Base-by-base conservation (phyloP, 2,888 invertebrate species). In the Tipula lateralis region DNA sequence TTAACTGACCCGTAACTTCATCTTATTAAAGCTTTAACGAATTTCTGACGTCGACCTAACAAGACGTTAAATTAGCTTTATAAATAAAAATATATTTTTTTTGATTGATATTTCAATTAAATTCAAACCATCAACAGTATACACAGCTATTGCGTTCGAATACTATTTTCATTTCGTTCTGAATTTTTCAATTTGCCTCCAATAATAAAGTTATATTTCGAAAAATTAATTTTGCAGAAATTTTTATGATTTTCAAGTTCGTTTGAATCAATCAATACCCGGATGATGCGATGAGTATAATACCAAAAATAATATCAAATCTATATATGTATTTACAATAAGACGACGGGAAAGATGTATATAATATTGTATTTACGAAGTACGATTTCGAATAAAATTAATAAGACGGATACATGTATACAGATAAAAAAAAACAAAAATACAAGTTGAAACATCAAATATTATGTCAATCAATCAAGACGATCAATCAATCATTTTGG, bases 241-340 rank as follows among this genome's bases (percentile, higher is more conserved):
- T 66, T 66, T 66, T 66, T 66, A 66, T 19, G 66, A 66, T 66
- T 66, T 66, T 66, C 66, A 66, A 66, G 66, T 66, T 66, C 66
- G 9, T 66, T 66, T 24, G 66, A 66, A 66, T 66, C 66, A 66
- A 19, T 66, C 66, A 66, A 66, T 66, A 66, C 7, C 5, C 66
- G 2, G 24, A 66, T 66, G 9, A 66, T 50, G 13, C 39, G 39
- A 13, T 5, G 32, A n/a, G n/a, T n/a, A n/a, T n/a, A 32, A 13
- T 39, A 39, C 50, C 50, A 50, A 4, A 50, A 19, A 19, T 50
- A 50, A 19, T 1, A 19, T 19, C 2, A n/a, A n/a, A n/a, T n/a
- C n/a, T n/a, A n/a, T n/a, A n/a, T n/a, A n/a, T n/a, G n/a, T n/a
- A n/a, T n/a, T n/a, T n/a, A n/a, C n/a, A n/a, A n/a, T n/a, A n/a